These are phyloP conservation scores for Diabrotica undecimpunctata DNA, from an alignment of 1,140 invertebrate species.

Conservation along the genomic window DNA sequence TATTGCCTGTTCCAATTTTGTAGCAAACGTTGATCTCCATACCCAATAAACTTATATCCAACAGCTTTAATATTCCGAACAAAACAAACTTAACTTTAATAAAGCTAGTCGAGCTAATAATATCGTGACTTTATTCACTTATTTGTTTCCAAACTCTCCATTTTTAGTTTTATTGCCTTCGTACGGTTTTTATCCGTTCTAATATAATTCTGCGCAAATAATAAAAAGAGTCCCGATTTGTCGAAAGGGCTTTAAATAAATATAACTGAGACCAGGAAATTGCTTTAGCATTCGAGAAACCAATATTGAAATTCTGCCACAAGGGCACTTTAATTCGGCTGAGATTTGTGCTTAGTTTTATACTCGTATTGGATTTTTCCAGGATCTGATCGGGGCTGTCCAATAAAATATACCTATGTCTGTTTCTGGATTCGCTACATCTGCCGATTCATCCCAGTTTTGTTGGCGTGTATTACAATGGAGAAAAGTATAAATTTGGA, in stretches of 20 bases:
- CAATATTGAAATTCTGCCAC: constrained; percentile 15
- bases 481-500: background rate
- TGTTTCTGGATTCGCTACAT: constrained; percentile 22
- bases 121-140: too few species aligned
- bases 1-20: too few species aligned
- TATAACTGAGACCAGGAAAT: background rate
- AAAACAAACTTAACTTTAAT: too few species aligned
- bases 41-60: too few species aligned
- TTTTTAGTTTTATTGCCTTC: background rate
- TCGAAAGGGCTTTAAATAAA: constrained; percentile 3
- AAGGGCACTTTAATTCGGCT: constrained; percentile 19
- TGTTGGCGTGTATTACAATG: constrained; percentile 12
- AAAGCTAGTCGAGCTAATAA: too few species aligned
- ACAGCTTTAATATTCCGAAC: too few species aligned
- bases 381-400: constrained; percentile 25
- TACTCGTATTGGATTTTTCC: constrained; percentile 17
- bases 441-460: constrained; percentile 12
- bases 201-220: background rate
- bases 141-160: too few species aligned
- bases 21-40: too few species aligned
- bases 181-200: background rate
- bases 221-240: background rate
- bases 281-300: constrained; percentile 1
- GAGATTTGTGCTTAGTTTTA: constrained; percentile 27
- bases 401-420: constrained; percentile 29